phyloP scores from a whole-genome alignment of 2,888 invertebrate species.

The Schrankia costaestrigalis region DNA sequence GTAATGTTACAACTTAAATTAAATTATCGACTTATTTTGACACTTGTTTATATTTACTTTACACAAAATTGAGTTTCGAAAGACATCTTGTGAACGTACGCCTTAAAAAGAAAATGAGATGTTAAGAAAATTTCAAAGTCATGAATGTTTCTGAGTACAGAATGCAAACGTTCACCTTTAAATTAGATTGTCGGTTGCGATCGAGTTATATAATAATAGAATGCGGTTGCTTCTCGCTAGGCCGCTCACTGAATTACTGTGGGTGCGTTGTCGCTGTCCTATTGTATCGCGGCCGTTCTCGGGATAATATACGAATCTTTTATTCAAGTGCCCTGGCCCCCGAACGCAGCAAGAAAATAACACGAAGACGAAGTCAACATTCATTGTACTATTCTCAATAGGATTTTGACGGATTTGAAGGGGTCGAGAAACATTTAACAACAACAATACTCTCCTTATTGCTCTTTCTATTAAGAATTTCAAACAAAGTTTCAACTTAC shows the following conservation, averaged over 20 bases:
- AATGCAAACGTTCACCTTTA: constrained; percentile 38
- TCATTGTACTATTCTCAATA: constrained; percentile 72
- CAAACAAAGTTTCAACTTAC: constrained; percentile 20
- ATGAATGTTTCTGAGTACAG: constrained; percentile 15
- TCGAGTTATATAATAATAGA: constrained; percentile 51
- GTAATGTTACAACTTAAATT: constrained; percentile 36
- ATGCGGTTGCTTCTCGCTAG: constrained; percentile 57
- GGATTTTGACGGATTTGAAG: constrained; percentile 64
- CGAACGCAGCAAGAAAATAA: constrained; percentile 70
- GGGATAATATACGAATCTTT: constrained; percentile 76
- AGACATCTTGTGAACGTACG: constrained; percentile 3
- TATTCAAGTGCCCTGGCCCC: constrained; percentile 74
- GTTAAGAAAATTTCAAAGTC: constrained; percentile 22
- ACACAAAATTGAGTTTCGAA: constrained; percentile 17
- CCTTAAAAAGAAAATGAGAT: too few species aligned
- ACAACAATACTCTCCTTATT: constrained; percentile 34
- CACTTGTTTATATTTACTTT: constrained; percentile 23
- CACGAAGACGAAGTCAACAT: constrained; percentile 67
- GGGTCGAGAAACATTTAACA: constrained; percentile 42
- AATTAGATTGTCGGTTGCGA: constrained; percentile 49
- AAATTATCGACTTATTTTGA: constrained; percentile 32
- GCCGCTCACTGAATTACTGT: constrained; percentile 63
- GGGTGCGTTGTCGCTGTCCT: constrained; percentile 64
- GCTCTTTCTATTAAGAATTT: constrained; percentile 26
- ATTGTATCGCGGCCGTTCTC: constrained; percentile 61